These are phyloP conservation scores for Dastarcus helophoroides DNA, from an alignment of 2,888 invertebrate genomes.

Conservation along the genomic window DNA sequence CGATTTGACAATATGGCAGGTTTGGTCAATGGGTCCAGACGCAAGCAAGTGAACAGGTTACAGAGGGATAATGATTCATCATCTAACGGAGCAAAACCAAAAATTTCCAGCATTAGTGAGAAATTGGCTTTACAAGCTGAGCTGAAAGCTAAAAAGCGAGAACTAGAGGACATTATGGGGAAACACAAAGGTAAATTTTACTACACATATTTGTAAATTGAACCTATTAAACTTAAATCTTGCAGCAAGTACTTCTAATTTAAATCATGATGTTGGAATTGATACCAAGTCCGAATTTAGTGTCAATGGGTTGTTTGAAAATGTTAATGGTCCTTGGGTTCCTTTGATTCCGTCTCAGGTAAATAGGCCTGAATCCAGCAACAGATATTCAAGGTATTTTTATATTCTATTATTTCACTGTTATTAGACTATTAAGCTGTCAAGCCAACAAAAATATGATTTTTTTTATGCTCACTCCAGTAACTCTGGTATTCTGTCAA, in stretches of 20 bases:
- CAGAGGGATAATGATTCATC: slow-evolving; percentile 11
- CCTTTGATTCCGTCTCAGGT: slow-evolving; percentile 22
- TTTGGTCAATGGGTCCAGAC: slow-evolving; percentile 21
- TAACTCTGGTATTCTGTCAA: no score
- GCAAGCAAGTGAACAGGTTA: slow-evolving; percentile 33
- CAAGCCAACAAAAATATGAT: no score
- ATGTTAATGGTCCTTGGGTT: slow-evolving; percentile 22
- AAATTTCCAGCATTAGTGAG: slow-evolving; percentile 39
- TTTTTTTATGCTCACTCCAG: no score
- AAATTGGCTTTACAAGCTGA: slow-evolving; percentile 46
- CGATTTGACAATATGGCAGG: slow-evolving; percentile 22
- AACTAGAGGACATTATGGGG: slow-evolving; percentile 53
- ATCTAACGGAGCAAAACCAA: slow-evolving; percentile 14
- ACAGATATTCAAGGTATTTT: slow-evolving; percentile 31
- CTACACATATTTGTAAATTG: neutral
- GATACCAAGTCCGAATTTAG: slow-evolving; percentile 34
- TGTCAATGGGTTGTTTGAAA: slow-evolving; percentile 24
- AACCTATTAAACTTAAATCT: no score
- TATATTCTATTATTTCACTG: no score
- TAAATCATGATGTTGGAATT: slow-evolving; percentile 36
- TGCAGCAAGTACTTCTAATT: slow-evolving; percentile 33
- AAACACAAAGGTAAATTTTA: slow-evolving; percentile 43
- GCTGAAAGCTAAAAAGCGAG: slow-evolving; percentile 51
- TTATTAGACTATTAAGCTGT: no score
- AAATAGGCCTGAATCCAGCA: slow-evolving; percentile 24